Percentiles rank a stretch among this genome's conserved stretches.
Evolutionary conservation across 2,113 vertebrate species (phyloP).

Genomic region (Lonchura striata): DNA sequence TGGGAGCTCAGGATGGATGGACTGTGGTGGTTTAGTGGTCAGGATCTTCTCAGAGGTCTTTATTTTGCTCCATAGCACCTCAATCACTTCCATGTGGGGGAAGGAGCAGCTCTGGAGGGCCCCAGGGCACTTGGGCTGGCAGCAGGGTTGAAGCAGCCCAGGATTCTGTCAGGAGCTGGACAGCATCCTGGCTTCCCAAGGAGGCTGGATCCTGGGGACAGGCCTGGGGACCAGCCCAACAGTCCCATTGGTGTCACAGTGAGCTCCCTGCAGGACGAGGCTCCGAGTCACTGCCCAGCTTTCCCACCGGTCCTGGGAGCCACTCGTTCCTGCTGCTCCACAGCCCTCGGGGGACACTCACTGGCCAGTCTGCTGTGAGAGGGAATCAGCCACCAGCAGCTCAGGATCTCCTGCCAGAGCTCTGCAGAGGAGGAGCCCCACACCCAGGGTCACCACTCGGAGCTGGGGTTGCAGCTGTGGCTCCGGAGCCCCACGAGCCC

Average conservation of each 20-base stretch:
- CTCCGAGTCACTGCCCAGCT: not conserved
- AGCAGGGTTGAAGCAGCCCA: not conserved
- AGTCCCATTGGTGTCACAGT: not conserved
- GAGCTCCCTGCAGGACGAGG: rapidly evolving
- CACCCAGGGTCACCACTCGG: not conserved
- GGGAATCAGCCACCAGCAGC: not conserved
- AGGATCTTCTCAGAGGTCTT: not conserved
- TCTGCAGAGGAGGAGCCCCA: not conserved
- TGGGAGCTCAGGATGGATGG: not conserved
- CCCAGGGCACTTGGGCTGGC: too few species aligned
- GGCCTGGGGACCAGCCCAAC: not conserved
- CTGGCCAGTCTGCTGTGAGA: not conserved
- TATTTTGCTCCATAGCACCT: not conserved
- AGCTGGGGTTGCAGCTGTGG: not conserved
- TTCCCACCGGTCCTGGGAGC: not conserved
- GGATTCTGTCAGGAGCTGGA: not conserved
- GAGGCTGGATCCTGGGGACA: not conserved
- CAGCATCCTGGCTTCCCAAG: not conserved
- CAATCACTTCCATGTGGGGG: not conserved
- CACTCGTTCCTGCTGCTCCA: not conserved
- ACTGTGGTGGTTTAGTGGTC: not conserved
- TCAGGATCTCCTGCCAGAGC: not conserved
- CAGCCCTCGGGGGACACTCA: not conserved
- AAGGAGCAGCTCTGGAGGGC: not conserved
- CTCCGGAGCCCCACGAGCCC: not conserved